phyloP scores from a whole-genome alignment of 1,140 invertebrate species.

The Paralvinella palmiformis region DNA sequence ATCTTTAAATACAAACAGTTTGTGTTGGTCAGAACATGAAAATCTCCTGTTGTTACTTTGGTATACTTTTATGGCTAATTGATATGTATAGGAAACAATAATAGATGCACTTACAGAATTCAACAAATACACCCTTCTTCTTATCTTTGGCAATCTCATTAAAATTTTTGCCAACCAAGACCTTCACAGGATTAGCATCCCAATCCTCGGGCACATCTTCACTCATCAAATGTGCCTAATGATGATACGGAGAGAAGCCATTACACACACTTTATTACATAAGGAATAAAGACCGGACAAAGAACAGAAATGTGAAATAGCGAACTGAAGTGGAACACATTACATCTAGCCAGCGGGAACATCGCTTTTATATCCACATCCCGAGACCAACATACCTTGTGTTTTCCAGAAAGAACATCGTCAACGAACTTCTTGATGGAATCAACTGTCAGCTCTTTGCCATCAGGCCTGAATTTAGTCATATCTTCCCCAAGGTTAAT shows the following conservation, averaged over 20 bases:
- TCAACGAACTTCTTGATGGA: conserved; percentile 78
- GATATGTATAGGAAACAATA: neutral
- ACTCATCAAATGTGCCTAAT: conserved; percentile 71
- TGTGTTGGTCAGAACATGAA: too few species aligned
- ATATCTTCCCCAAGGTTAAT: conserved; percentile 96
- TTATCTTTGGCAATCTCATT: conserved; percentile 85
- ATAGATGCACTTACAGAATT: conserved; percentile 68
- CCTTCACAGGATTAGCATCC: conserved; percentile 91
- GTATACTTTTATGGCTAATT: too few species aligned
- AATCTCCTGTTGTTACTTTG: too few species aligned
- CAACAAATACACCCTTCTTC: conserved; percentile 89
- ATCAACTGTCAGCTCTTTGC: conserved; percentile 67
- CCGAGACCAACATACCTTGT: conserved; percentile 60
- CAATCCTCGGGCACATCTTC: conserved; percentile 95
- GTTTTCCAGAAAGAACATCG: conserved; percentile 81
- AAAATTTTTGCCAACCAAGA: conserved; percentile 92
- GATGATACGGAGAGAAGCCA: neutral
- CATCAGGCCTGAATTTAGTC: conserved; percentile 93
- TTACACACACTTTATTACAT: neutral
- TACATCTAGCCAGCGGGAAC: neutral
- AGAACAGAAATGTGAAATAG: neutral
- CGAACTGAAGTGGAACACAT: neutral
- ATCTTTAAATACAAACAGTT: too few species aligned
- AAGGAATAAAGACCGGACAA: neutral
- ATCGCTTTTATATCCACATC: neutral